These are phyloP conservation scores for Hozukius guyotensis DNA, from an alignment of 2,797 vertebrate genomes.

Conservation along the genomic window DNA sequence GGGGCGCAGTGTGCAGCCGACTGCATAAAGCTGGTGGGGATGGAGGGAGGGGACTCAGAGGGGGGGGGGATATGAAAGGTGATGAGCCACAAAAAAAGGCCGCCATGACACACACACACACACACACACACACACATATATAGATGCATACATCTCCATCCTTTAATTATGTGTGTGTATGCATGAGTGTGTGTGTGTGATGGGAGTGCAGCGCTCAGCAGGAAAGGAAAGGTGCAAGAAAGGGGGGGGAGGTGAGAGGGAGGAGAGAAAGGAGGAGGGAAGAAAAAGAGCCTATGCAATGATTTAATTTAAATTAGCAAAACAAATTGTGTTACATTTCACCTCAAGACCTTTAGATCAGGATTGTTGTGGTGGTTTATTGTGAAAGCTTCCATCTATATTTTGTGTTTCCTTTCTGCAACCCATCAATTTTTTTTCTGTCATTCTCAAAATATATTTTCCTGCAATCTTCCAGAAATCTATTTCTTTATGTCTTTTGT, in stretches of 20 bases:
- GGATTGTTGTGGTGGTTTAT: not conserved
- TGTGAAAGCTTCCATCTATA: no score
- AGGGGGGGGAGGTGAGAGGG: slow-evolving; percentile 1
- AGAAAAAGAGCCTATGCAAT: not conserved
- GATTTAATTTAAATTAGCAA: not conserved
- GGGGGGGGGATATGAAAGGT: slow-evolving; percentile 52
- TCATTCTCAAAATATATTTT: not conserved
- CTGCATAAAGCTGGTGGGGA: slow-evolving; percentile 56
- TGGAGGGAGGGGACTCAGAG: slow-evolving; percentile 37
- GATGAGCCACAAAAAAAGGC: slow-evolving; percentile 45
- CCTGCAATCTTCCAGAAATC: not conserved
- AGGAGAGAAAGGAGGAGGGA: not conserved
- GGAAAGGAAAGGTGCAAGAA: slow-evolving; percentile 14
- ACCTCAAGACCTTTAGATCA: not conserved
- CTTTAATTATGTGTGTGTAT: slow-evolving; percentile 24
- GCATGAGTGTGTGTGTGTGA: not conserved
- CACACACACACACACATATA: not conserved
- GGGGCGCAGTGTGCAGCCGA: slow-evolving; percentile 17
- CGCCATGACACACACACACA: slow-evolving; percentile 47
- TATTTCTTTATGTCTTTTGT: slow-evolving; percentile 8
- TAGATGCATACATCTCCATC: slow-evolving; percentile 4
- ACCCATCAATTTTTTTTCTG: not conserved
- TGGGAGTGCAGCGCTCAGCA: slow-evolving; percentile 27
- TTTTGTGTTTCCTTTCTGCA: not conserved
- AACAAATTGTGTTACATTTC: not conserved